Percentiles rank a stretch among this genome's conserved stretches.
phyloP scores from a whole-genome alignment of 2,888 invertebrate genomes.

The Cataglyphis rosenhaueri region DNA sequence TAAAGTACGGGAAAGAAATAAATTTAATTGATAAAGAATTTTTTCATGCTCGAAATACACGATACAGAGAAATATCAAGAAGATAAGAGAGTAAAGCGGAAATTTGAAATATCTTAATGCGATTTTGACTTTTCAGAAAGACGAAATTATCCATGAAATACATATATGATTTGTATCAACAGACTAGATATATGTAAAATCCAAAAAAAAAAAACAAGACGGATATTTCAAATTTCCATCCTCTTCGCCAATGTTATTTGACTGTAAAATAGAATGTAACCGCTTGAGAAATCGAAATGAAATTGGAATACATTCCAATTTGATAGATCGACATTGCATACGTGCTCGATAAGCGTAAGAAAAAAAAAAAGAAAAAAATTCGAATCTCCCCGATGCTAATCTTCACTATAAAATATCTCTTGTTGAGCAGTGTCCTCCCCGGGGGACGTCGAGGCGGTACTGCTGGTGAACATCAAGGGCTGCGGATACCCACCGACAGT shows the following conservation, averaged over 20 bases:
- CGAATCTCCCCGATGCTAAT: slow-evolving; percentile 17
- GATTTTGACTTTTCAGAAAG: neutral
- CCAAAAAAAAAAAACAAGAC: neutral
- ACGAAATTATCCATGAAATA: neutral
- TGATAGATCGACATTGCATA: slow-evolving; percentile 25
- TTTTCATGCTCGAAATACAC: neutral
- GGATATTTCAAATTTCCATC: neutral
- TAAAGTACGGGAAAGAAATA: neutral
- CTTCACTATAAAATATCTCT: slow-evolving; percentile 24
- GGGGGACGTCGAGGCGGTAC: slow-evolving; percentile 88
- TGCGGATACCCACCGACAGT: slow-evolving; percentile 93
- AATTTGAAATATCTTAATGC: neutral
- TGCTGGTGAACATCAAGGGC: slow-evolving; percentile 93
- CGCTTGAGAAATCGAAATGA: slow-evolving; percentile 35
- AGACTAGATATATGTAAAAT: neutral
- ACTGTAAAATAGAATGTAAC: slow-evolving; percentile 22
- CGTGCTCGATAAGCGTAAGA: neutral
- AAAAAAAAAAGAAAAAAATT: neutral
- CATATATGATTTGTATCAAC: neutral
- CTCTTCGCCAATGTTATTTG: neutral
- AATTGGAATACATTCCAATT: slow-evolving; percentile 34
- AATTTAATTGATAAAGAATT: neutral
- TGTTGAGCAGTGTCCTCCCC: slow-evolving; percentile 62
- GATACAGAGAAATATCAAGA: neutral
- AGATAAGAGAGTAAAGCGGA: neutral